Evolutionary conservation across 2,888 invertebrate species (phyloP), one percentile per base, ranked within the genome.

Genomic region (Omphaloscelis lunosa): DNA sequence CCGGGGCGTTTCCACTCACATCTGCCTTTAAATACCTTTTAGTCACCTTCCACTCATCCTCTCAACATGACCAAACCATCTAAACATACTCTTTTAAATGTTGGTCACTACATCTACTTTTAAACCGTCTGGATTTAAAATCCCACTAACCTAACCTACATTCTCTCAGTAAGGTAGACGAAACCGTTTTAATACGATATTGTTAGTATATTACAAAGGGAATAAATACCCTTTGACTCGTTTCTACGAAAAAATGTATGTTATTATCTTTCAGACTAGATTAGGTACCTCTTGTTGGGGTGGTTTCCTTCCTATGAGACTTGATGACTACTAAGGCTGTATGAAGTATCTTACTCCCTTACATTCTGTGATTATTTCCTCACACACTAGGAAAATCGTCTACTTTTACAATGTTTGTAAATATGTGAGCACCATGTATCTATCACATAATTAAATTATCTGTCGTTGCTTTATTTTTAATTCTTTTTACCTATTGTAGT

Each of bases 191-290:
- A 76, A 23, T 70, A 69, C 65, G 58, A 34, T 63, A 62, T 75
- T 71, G 15, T 45, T 15, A 45, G 45, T 75, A 59, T 68, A 53
- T 66, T 53, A 73, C 63, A 77, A 69, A 82, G 63, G 58, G 67
- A 70, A 70, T 48, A 66, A 53, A 67, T 71, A 68, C 20, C 67
- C 51, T 79, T 82, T 63, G 67, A 79, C 71, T 72, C 58, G 56
- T 41, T 83, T 79, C 41, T 58, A 15, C 56, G 63, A 66, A 56
- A 74, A 66, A 34, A 69, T 53, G 62, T 72, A 56, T 23, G 66
- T 77, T 70, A 72, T 82, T 83, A 82, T 74, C 53, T 69, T 45
- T 7, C 39, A 62, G 61, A 11, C 48, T 45, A 41, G 65, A 62
- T 77, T 66, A n/a, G n/a, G n/a, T n/a, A 58, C 41, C 15, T 72